These are phyloP conservation scores for Phalacrocorax carbo DNA, from an alignment of 2,113 vertebrate genomes.

Conservation along the genomic window DNA sequence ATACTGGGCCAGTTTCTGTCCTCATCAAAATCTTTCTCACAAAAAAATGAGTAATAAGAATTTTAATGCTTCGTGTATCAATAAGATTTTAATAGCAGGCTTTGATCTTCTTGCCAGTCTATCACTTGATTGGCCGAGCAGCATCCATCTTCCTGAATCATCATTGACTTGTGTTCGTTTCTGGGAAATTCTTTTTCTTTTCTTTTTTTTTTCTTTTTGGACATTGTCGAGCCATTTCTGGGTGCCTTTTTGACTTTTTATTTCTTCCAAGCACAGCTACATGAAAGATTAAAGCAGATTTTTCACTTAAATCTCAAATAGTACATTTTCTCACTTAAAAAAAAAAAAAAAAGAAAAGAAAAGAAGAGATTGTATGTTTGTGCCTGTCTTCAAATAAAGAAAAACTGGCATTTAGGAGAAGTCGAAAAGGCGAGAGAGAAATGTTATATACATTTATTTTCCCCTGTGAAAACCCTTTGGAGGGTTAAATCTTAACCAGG, in stretches of 20 bases:
- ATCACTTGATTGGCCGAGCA: slow-evolving; percentile 11
- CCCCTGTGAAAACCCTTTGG: not conserved
- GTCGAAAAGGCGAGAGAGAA: not conserved
- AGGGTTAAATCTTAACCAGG: not conserved
- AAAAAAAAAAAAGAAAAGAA: not conserved
- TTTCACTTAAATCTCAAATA: not conserved
- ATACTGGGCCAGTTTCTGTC: slow-evolving; percentile 32
- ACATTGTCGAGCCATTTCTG: not conserved
- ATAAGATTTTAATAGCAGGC: slow-evolving; percentile 52
- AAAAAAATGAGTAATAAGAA: not conserved
- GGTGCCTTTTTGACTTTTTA: not conserved
- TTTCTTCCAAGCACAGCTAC: not conserved
- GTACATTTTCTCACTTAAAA: not conserved
- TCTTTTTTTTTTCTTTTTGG: not conserved
- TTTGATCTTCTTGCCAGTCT: slow-evolving; percentile 30
- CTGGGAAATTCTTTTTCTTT: slow-evolving; percentile 20
- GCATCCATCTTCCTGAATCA: slow-evolving; percentile 36
- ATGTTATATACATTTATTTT: not conserved
- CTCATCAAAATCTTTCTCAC: slow-evolving; percentile 45
- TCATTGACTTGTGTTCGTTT: slow-evolving; percentile 18
- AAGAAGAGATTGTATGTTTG: not conserved
- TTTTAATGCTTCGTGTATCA: slow-evolving; percentile 47
- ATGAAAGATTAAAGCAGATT: not conserved
- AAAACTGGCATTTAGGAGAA: not conserved
- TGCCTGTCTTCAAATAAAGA: not conserved